A percentile compares a stretch with the other conserved stretches of the same genome.
Conservation (phyloP, 2,888 invertebrate species). For the Drosophila prolongata region DNA sequence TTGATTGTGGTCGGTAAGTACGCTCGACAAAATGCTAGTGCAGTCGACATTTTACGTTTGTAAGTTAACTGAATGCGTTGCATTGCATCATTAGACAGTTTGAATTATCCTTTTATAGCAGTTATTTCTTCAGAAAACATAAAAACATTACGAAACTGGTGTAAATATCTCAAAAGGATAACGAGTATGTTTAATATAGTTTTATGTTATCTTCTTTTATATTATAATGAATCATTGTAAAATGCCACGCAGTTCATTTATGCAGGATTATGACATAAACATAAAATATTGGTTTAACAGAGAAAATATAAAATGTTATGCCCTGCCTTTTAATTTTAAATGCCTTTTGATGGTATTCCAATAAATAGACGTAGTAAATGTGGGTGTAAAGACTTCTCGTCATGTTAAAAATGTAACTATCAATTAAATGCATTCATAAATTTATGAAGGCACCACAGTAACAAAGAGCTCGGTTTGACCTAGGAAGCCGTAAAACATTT, state of each 20-base stretch:
- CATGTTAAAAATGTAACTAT: background rate
- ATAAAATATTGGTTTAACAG: constrained; percentile 1
- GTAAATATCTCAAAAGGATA: background rate
- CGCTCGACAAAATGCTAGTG: too few species aligned
- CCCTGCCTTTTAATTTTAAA: background rate
- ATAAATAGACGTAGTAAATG: background rate
- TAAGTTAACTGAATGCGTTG: too few species aligned
- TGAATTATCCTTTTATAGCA: too few species aligned
- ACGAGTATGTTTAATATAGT: background rate
- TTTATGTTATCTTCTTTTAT: background rate
- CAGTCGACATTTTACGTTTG: too few species aligned
- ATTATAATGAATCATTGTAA: constrained; percentile 17
- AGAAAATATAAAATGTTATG: background rate
- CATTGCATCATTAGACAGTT: too few species aligned
- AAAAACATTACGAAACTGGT: too few species aligned
- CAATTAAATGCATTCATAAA: constrained; percentile 31
- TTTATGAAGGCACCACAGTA: constrained; percentile 11
- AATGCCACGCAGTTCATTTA: constrained; percentile 9
- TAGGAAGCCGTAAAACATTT: constrained; percentile 24
- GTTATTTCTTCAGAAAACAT: too few species aligned
- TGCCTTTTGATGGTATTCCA: constrained; percentile 1
- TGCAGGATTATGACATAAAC: background rate
- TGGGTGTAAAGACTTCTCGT: background rate
- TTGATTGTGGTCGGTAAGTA: background rate
- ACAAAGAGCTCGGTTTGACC: constrained; percentile 26